Percentiles rank a stretch among this genome's conserved stretches.
These are phyloP conservation scores for Lepidocyrtinus sp. DNA, from an alignment of 2,888 invertebrate genomes.

Conservation along the genomic window DNA sequence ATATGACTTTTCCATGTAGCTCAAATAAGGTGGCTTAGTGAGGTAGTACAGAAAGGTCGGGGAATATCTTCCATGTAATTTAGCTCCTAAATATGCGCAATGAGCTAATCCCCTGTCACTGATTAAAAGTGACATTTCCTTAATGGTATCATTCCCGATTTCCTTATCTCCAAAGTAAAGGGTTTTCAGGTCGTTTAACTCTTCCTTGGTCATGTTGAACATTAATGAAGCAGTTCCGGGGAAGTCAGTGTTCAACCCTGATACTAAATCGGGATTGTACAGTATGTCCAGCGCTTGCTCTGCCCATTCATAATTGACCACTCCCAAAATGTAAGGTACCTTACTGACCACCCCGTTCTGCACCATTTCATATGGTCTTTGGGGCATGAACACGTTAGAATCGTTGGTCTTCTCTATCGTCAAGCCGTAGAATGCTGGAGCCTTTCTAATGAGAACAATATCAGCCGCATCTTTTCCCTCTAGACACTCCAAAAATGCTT, in stretches of 20 bases:
- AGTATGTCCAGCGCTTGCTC: neutral
- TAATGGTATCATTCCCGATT: conserved; percentile 29
- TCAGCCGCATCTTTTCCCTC: conserved; percentile 16
- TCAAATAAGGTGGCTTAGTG: conserved; percentile 29
- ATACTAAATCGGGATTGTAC: neutral
- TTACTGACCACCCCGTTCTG: neutral
- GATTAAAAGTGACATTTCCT: neutral
- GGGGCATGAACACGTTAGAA: conserved; percentile 23
- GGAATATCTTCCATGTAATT: conserved; percentile 4
- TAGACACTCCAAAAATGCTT: conserved; percentile 27
- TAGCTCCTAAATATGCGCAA: conserved; percentile 6
- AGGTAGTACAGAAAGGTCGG: conserved; percentile 30
- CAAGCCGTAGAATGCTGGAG: neutral
- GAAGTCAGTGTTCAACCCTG: conserved; percentile 6
- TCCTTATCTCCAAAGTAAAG: conserved; percentile 41
- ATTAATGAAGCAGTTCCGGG: neutral
- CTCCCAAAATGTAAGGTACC: conserved; percentile 41
- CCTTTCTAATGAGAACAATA: conserved; percentile 11
- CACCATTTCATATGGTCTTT: conserved; percentile 16
- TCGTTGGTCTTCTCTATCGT: neutral
- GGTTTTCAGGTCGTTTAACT: neutral
- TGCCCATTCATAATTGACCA: neutral
- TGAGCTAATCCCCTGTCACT: conserved; percentile 17
- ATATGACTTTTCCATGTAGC: conserved; percentile 75
- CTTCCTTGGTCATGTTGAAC: neutral